Evolutionary conservation across 2,888 invertebrate genomes (phyloP).

Genomic region (Andrena praecox): DNA sequence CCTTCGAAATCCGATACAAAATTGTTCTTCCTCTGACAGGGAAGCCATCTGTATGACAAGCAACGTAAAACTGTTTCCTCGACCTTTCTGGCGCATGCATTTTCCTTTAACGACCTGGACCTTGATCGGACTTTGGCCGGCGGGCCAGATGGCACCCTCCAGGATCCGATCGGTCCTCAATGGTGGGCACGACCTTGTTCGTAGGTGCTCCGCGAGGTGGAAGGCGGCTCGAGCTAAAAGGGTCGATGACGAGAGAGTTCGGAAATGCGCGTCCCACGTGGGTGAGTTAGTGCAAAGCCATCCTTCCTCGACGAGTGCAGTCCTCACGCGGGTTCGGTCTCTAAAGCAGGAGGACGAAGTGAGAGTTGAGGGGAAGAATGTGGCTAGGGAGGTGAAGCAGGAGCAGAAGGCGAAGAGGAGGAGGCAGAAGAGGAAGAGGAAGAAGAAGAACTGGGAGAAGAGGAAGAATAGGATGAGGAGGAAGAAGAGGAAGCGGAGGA

Average conservation of each 20-base stretch:
- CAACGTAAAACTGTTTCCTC: neutral
- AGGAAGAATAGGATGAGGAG: conserved; percentile 33
- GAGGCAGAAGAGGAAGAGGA: conserved; percentile 21
- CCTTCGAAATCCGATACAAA: too few relatives aligned
- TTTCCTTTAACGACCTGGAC: conserved; percentile 35
- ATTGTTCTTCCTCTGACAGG: too few relatives aligned
- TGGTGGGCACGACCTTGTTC: conserved; percentile 67
- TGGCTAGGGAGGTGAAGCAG: conserved; percentile 27
- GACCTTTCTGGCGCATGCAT: neutral
- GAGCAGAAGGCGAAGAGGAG: conserved; percentile 13
- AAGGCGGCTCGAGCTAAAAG: conserved; percentile 78
- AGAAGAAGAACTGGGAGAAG: conserved; percentile 12
- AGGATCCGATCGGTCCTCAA: conserved; percentile 64
- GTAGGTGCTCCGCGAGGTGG: conserved; percentile 66
- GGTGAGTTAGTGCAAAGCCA: conserved; percentile 80
- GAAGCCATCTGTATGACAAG: neutral
- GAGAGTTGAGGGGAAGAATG: conserved; percentile 51
- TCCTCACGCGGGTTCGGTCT: conserved; percentile 57
- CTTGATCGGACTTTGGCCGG: conserved; percentile 56
- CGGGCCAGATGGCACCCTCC: conserved; percentile 65
- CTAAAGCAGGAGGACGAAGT: conserved; percentile 47
- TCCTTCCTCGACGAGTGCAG: conserved; percentile 74
- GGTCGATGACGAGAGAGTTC: conserved; percentile 84
- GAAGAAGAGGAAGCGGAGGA: conserved; percentile 37
- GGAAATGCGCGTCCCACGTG: conserved; percentile 82